A percentile compares a stretch with the other conserved stretches of the same genome.
These are phyloP conservation scores for Actenoides lindsayi DNA, from an alignment of 2,113 vertebrate genomes.

Conservation along the genomic window DNA sequence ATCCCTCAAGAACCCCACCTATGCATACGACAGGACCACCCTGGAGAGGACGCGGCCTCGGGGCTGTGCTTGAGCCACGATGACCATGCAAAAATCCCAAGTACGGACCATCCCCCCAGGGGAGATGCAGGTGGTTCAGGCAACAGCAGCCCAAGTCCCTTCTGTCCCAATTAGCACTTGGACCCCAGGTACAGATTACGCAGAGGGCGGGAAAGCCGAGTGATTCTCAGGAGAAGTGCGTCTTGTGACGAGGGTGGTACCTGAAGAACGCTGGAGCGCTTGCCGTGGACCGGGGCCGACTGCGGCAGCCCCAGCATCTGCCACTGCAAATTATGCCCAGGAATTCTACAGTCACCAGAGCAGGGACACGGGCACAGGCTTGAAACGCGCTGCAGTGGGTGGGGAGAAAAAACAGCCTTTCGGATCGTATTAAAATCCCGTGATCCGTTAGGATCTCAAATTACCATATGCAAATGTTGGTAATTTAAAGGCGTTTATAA, in stretches of 20 bases:
- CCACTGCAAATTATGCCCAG: background rate
- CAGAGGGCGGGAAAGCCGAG: background rate
- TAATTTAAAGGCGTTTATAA: slow-evolving; percentile 58
- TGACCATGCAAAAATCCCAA: background rate
- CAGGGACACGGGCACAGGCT: background rate
- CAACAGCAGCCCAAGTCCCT: background rate
- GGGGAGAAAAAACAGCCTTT: slow-evolving; percentile 29
- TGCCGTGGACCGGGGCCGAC: slow-evolving; percentile 9
- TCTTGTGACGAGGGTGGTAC: background rate
- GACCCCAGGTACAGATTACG: background rate
- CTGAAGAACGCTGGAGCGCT: background rate
- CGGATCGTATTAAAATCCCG: slow-evolving; percentile 24
- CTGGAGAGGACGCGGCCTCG: background rate
- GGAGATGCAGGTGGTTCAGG: fast-evolving
- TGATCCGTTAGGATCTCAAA: slow-evolving; percentile 60
- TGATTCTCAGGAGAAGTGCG: fast-evolving
- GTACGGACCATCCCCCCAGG: background rate
- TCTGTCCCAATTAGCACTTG: background rate
- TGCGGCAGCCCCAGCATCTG: background rate
- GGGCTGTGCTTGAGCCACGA: background rate
- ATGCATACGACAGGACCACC: fast-evolving
- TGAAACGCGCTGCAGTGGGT: background rate
- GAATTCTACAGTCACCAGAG: background rate
- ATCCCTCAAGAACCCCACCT: background rate
- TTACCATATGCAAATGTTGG: slow-evolving; percentile 58